Base-by-base conservation (phyloP, 2,888 invertebrate genomes). In the Drosophila emarginata region DNA sequence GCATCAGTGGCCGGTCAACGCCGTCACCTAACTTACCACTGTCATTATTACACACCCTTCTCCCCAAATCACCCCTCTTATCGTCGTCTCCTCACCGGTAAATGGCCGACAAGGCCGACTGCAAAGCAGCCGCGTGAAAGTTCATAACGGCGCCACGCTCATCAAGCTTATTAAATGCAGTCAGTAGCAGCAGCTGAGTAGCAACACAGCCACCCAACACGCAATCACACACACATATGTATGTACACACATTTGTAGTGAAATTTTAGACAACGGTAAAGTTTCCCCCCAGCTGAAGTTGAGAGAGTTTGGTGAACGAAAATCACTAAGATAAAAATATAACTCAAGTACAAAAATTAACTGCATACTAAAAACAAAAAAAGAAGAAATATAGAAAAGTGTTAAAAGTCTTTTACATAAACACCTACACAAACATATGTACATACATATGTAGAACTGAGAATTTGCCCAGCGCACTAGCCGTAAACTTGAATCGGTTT, bases 21-120 rank as follows among this genome's bases (percentile, higher is more conserved):
- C 21, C 45, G 45, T 21, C 45, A 21, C 21, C 45, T 45, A 45
- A 21, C 45, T 21, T 21, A 11, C 45, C 45, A 45, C 32, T 32
- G 32, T 32, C 32, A 32, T 32, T 32, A 32, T 32, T 32, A 18
- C 45, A 9, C 45, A 45, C 18, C 3, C 21, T 15, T 9, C 9
- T 9, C 2, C 15, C 40, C 40, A 1, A 15, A 18, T 9, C 18
- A 4, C 18, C 3, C 21, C 18, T 21, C 18, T 18, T 21, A 9
- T 12, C 12, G 32, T 32, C 32, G 32, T 32, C 9, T 7, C 11
- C 32, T 57, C 54, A 60, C 68, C 72, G 72, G 72, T 74, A 72
- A 72, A 67, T 73, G 61, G 64, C 56, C 71, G 64, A 64, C 15
- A 67, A 67, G 61, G 64, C 56, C 71, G 64, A 64, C n/a, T 15